Evolutionary conservation across 2,797 vertebrate species (phyloP).

Genomic region (Caiman crocodilus): DNA sequence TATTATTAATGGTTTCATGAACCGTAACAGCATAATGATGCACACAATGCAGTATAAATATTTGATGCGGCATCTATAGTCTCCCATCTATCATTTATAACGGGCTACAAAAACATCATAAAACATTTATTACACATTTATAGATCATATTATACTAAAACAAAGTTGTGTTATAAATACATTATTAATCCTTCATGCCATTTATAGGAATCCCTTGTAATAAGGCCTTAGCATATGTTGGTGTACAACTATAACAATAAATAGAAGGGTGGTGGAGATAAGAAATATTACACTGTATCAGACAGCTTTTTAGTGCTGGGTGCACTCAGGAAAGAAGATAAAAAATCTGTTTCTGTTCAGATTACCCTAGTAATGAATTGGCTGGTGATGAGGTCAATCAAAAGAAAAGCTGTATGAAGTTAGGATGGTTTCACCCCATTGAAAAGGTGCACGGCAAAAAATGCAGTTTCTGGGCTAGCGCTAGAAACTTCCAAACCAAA

Average conservation of each 20-base stretch:
- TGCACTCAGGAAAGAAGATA: background rate
- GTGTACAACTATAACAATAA: conserved; percentile 31
- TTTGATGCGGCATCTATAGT: conserved; percentile 83
- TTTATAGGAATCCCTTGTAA: conserved; percentile 79
- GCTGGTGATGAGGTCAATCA: background rate
- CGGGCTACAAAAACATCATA: conserved; percentile 87
- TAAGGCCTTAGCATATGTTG: conserved; percentile 69
- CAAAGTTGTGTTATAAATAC: conserved; percentile 83
- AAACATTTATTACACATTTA: conserved; percentile 86
- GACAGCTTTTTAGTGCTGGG: background rate
- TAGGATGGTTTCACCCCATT: background rate
- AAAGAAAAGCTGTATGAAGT: background rate
- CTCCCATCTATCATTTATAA: conserved; percentile 86
- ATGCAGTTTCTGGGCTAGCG: background rate
- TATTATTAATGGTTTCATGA: conserved; percentile 84
- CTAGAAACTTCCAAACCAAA: background rate
- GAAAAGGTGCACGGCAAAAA: background rate
- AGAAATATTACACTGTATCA: background rate
- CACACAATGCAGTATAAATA: conserved; percentile 82
- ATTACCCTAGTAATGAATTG: conserved; percentile 41
- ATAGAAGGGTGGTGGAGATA: background rate
- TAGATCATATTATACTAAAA: conserved; percentile 82
- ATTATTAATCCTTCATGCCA: conserved; percentile 82
- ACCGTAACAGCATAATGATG: conserved; percentile 75
- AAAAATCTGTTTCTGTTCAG: conserved; percentile 40